Conservation (phyloP, 2,797 vertebrate species). For the Syndactyla subalaris region DNA sequence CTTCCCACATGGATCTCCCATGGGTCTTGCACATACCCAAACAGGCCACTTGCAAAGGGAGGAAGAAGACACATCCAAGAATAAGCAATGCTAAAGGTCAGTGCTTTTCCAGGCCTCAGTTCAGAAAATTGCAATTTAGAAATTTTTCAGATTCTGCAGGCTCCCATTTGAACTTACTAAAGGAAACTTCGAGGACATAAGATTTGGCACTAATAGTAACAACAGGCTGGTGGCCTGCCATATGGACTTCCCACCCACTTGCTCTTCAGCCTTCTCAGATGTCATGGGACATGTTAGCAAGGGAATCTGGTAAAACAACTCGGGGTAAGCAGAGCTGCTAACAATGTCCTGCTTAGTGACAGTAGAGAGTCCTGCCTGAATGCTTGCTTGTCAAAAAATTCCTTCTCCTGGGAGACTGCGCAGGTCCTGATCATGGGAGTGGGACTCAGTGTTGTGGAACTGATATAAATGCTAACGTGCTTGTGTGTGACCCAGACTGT, state of each 20-base stretch:
- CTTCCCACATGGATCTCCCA: not conserved
- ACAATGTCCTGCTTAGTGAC: not conserved
- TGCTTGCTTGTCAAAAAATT: not conserved
- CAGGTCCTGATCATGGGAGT: not conserved
- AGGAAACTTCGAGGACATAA: not conserved
- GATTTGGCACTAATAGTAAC: not conserved
- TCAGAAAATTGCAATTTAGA: conserved; percentile 17
- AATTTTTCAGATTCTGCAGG: not conserved
- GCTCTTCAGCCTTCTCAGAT: not conserved
- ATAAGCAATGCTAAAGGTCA: not conserved
- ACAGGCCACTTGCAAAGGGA: fast-evolving
- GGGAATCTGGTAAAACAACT: not conserved
- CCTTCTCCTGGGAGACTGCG: not conserved
- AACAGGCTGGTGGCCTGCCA: not conserved
- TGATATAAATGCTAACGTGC: fast-evolving
- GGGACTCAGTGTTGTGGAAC: not conserved
- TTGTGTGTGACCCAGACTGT: not conserved
- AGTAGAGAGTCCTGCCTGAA: not conserved
- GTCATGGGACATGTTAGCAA: not conserved
- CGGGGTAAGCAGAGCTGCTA: not conserved
- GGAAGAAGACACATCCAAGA: not conserved
- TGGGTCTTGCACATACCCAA: not conserved
- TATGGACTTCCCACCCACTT: not conserved
- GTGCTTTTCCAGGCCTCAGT: conserved; percentile 7
- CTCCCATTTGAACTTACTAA: not conserved